Base-by-base conservation (phyloP, 1,140 invertebrate species). In the Drosophila tristis region DNA sequence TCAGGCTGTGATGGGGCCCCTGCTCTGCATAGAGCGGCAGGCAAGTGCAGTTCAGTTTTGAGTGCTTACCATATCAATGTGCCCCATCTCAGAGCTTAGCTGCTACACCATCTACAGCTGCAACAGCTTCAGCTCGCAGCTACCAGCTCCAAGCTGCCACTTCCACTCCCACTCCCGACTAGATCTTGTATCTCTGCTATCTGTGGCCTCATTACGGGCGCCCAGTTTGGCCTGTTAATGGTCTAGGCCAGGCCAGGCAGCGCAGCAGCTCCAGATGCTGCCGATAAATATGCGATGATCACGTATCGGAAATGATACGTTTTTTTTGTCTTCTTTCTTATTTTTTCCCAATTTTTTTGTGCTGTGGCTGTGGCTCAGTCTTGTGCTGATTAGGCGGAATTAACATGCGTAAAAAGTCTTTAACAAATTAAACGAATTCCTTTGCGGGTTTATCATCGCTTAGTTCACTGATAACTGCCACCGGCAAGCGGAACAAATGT, bases 221-320 rank as follows among this genome's bases (percentile, higher is more conserved):
- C 63, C 51, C 57, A 62, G 49, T 57, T 64, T 49, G 56, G 74
- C 84, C 70, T 87, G 70, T 86, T 87, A 87, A 87, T 86, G 82
- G 82, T 71, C 62, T 70, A 71, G 67, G 58, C 53, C 65, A 70
- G 44, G 35, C 31, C 29, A 7, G 13, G 63, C 50, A 43, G 31
- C 15, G 50, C 48, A 45, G 48, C 23, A 43, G 25, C 55, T 20
- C 39, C 57, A 72, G 82, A 87, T 87, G 78, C 54, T 75, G 56
- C 70, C 82, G 84, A 87, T 87, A 87, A 87, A 89, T 87, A 89
- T 89, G 79, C 82, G 79, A 77, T 75, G 82, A 87, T 87, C 78
- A 87, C 75, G 82, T 89, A 85, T 86, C 81, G 66, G 59, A 67
- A 75, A 61, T 78, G 62, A 80, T 51, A 43, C 45, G 29, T 48